Base-by-base conservation (phyloP, 2,113 vertebrate species). In the Oxygymnocypris stewartii region DNA sequence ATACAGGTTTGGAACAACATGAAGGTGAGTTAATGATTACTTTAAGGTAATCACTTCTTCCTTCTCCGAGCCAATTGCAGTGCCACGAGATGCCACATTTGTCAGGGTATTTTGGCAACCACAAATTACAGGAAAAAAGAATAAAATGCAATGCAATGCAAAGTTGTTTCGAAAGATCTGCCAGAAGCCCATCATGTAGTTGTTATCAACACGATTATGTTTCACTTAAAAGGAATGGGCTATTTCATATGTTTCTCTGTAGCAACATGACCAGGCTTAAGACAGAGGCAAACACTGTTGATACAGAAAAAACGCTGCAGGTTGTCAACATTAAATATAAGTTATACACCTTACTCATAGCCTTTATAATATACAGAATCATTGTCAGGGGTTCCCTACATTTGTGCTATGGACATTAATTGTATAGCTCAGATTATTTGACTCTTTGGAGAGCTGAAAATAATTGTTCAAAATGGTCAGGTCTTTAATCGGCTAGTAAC, bases 151-250 rank as follows among this genome's bases (percentile, higher is more conserved):
- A 18, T 82, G 12, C n/a, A 82, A 28, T n/a, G 40, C 40, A 67
- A 47, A 47, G 44, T 71, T 71, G 80, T 82, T 82, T 71, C 71
- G 81, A 67, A 82, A 82, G 81, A 82, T 51, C 65, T 82, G 81
- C 65, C 79, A 82, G 35, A 63, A 82, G 40, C 79, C 40, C 40
- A 47, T 65, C n/a, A n/a, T 18, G 40, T 44, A 44, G 37, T 23
- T 63, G 78, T 63, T 80, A 51, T 71, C 79, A 49, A 82, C n/a
- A 67, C 40, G 0, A 82, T 67, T 67, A 18, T 31, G 40, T 65
- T 81, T 31, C 0, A 28, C 67, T 82, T 31, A 20, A 65, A 47
- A 28, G 40, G 79, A 65, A 65, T 44, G 40, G 59, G 40, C 40
- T 63, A 13, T 80, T 80, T 80, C 47, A 25, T 44, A 65, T 14